A percentile compares a stretch with the other conserved stretches of the same genome.
phyloP scores from a whole-genome alignment of 2,797 vertebrate species.

The Mus spretus region DNA sequence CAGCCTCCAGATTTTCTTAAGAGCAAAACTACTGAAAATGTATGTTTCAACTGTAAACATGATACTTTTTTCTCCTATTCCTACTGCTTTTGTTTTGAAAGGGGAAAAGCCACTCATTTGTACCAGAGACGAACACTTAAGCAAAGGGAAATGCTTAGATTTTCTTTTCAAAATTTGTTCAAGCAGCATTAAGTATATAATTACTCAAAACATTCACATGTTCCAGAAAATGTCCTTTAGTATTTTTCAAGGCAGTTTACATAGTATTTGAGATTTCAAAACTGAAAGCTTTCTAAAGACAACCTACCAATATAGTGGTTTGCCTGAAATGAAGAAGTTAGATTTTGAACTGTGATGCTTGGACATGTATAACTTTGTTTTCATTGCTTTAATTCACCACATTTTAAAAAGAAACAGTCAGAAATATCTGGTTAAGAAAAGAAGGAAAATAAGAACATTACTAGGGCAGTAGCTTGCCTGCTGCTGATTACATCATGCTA shows the following conservation, averaged over 20 bases:
- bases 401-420: slow-evolving; percentile 30
- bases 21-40: slow-evolving; percentile 34
- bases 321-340: background rate
- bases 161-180: slow-evolving; percentile 54
- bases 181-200: slow-evolving; percentile 58
- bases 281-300: background rate
- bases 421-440: slow-evolving; percentile 20
- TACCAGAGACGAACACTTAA: slow-evolving; percentile 1
- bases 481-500: slow-evolving; percentile 30
- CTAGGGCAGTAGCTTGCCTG: background rate
- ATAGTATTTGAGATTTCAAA: slow-evolving; percentile 44
- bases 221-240: slow-evolving; percentile 18
- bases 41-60: slow-evolving; percentile 49
- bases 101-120: background rate
- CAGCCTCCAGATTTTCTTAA: slow-evolving; percentile 61
- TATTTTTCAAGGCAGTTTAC: slow-evolving; percentile 23
- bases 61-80: slow-evolving; percentile 54
- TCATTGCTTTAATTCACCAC: slow-evolving; percentile 14
- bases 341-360: slow-evolving; percentile 12
- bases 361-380: background rate
- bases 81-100: slow-evolving; percentile 68
- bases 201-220: slow-evolving; percentile 65
- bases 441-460: background rate
- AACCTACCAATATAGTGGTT: background rate
- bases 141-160: slow-evolving; percentile 50